These are phyloP conservation scores for Xylota sylvarum DNA, from an alignment of 2,888 invertebrate species.

Conservation along the genomic window DNA sequence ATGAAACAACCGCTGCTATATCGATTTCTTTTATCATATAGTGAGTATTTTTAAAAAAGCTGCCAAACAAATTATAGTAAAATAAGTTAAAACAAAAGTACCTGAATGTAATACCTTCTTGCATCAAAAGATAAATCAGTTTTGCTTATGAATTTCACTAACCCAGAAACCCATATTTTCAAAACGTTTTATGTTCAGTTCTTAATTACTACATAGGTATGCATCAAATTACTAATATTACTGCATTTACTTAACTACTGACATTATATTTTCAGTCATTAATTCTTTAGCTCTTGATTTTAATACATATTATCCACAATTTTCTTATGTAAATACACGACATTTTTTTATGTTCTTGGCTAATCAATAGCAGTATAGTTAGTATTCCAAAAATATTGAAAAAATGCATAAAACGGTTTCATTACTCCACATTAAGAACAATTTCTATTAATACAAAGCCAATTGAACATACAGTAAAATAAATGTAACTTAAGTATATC, in stretches of 20 bases:
- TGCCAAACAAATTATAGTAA: constrained; percentile 37
- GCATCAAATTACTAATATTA: not conserved
- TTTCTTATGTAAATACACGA: not conserved
- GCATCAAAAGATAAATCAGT: not conserved
- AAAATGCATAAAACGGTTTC: constrained; percentile 50
- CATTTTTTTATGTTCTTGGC: not conserved
- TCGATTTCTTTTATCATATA: constrained; percentile 9
- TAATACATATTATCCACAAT: not conserved
- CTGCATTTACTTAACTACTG: not conserved
- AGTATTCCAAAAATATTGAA: constrained; percentile 32
- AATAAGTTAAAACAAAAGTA: constrained; percentile 47
- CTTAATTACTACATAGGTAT: not conserved
- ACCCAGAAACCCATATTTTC: not conserved
- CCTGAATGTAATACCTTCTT: constrained; percentile 37
- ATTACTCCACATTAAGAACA: constrained; percentile 39
- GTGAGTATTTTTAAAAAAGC: constrained; percentile 29
- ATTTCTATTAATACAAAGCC: constrained; percentile 26
- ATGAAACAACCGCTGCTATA: not conserved
- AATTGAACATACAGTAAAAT: constrained; percentile 23
- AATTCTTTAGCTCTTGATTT: not conserved
- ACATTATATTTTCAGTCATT: too few species aligned
- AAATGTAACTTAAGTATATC: constrained; percentile 29
- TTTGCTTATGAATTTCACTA: not conserved
- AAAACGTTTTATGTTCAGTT: not conserved
- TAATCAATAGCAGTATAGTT: not conserved